phyloP scores from a whole-genome alignment of 2,888 invertebrate genomes.

The Stegophylla sp. region DNA sequence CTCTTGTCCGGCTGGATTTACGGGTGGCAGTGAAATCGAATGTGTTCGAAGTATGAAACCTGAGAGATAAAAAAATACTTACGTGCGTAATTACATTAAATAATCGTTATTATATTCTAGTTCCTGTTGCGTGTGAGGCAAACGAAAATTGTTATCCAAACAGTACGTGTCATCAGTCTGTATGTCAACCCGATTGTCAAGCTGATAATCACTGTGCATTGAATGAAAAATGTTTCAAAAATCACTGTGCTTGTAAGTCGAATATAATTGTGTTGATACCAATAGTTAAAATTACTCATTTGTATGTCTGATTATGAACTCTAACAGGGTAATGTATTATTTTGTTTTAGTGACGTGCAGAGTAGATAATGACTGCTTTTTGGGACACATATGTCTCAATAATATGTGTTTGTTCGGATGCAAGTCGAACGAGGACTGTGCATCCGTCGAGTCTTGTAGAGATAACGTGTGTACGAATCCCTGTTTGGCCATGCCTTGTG shows the following conservation, averaged over 20 bases:
- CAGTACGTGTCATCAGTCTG: conserved; percentile 79
- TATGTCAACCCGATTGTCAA: conserved; percentile 80
- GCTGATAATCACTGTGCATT: conserved; percentile 83
- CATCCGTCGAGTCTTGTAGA: conserved; percentile 81
- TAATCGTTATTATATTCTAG: conserved; percentile 65
- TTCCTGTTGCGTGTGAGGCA: conserved; percentile 78
- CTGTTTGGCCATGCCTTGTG: conserved; percentile 79
- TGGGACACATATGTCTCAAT: conserved; percentile 86
- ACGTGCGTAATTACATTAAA: background rate
- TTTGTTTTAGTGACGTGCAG: conserved; percentile 76
- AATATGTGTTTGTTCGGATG: conserved; percentile 88
- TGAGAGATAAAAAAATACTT: background rate
- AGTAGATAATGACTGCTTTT: conserved; percentile 89
- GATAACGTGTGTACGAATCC: conserved; percentile 82
- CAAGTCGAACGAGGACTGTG: conserved; percentile 85
- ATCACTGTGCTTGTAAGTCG: conserved; percentile 78
- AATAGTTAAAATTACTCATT: background rate
- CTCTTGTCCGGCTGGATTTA: conserved; percentile 83
- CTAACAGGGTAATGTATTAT: background rate
- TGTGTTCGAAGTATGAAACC: conserved; percentile 78
- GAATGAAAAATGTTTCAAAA: conserved; percentile 86
- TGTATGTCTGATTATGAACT: background rate
- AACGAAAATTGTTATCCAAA: conserved; percentile 76
- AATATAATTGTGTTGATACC: background rate
- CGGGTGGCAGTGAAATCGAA: conserved; percentile 82